Evolutionary conservation across 2,888 invertebrate species (phyloP).

Genomic region (Chrysolina haemoptera): DNA sequence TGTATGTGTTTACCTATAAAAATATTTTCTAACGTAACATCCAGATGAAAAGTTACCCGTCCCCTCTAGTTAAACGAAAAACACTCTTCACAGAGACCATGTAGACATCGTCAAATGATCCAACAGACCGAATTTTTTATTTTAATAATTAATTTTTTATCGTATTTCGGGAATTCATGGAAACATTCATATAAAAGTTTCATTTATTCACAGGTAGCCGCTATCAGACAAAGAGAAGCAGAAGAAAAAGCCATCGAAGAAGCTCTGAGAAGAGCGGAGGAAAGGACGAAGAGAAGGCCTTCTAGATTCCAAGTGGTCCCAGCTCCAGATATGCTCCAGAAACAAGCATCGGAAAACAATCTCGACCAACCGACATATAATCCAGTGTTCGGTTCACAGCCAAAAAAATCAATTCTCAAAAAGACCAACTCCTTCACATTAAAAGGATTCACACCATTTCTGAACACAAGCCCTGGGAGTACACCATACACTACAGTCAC

Average conservation of each 20-base stretch:
- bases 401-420: conserved; percentile 92
- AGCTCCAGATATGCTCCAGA: conserved; percentile 82
- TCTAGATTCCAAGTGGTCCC: conserved; percentile 82
- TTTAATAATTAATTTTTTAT: too few species aligned
- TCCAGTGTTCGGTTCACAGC: conserved; percentile 66
- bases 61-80: too few species aligned
- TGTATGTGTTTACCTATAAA: too few species aligned
- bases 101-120: too few species aligned
- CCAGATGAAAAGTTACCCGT: too few species aligned
- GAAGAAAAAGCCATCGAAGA: conserved; percentile 72
- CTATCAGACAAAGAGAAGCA: conserved; percentile 65
- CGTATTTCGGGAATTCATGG: too few species aligned
- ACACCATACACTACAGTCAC: conserved; percentile 88
- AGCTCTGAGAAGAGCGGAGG: conserved; percentile 72
- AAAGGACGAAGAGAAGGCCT: conserved; percentile 75
- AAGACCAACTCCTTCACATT: conserved; percentile 91
- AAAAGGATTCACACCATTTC: conserved; percentile 73
- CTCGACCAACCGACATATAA: conserved; percentile 70
- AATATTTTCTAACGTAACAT: too few species aligned
- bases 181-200: not conserved
- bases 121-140: too few species aligned
- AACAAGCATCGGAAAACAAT: conserved; percentile 65
- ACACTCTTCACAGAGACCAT: too few species aligned
- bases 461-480: conserved; percentile 74
- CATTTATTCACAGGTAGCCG: conserved; percentile 68